A percentile compares a stretch with the other conserved stretches of the same genome.
phyloP scores from a whole-genome alignment of 1,140 invertebrate genomes.

The Diplogasteroides magnus region DNA sequence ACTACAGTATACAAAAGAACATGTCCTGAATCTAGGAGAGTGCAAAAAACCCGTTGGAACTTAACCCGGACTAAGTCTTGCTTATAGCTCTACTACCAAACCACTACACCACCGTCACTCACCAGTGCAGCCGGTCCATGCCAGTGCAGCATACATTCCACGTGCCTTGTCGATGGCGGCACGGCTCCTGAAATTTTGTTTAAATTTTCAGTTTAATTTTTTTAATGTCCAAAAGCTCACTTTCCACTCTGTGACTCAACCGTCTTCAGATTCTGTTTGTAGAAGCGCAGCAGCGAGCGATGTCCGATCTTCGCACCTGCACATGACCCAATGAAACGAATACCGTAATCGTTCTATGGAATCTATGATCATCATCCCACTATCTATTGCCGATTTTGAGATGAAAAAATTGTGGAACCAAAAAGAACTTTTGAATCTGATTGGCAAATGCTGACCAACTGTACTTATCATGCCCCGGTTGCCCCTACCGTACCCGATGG shows the following conservation, averaged over 20 bases:
- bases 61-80: slow-evolving; percentile 4
- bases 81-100: not conserved
- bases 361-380: not conserved
- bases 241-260: slow-evolving; percentile 36
- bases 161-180: slow-evolving; percentile 62
- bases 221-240: slow-evolving; percentile 20
- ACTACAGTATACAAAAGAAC: slow-evolving; percentile 15
- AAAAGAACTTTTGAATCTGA: not conserved
- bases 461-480: not conserved
- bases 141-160: slow-evolving; percentile 74
- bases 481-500: slow-evolving; percentile 62
- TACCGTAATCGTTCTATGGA: not conserved
- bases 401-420: not conserved
- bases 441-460: not conserved
- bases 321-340: not conserved
- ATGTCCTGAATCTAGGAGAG: not conserved
- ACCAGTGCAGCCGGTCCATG: slow-evolving; percentile 67
- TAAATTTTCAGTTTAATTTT: too few species aligned
- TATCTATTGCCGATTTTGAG: not conserved
- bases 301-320: slow-evolving; percentile 78
- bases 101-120: slow-evolving; percentile 28
- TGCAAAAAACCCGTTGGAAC: not conserved
- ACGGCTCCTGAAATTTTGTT: too few species aligned
- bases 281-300: slow-evolving; percentile 74
- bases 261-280: slow-evolving; percentile 59